Evolutionary conservation across 2,113 vertebrate genomes (phyloP).

Genomic region (Urocynchramus pylzowi): DNA sequence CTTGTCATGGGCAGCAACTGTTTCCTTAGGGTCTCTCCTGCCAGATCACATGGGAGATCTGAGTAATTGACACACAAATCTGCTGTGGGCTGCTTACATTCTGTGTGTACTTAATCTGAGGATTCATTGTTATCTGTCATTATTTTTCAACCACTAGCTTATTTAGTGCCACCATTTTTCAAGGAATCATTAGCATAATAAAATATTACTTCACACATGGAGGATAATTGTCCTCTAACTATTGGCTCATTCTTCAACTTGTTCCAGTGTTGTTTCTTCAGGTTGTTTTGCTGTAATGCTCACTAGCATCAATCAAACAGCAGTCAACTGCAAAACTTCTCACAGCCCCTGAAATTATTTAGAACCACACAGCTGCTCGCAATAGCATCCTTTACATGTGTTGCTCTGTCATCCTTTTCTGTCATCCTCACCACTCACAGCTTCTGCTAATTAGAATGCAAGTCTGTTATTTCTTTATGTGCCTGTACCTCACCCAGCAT

Average conservation of each 20-base stretch:
- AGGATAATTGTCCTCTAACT: background rate
- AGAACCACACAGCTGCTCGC: background rate
- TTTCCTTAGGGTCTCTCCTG: background rate
- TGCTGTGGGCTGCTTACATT: background rate
- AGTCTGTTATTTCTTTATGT: background rate
- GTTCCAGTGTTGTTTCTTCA: background rate
- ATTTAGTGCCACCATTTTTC: background rate
- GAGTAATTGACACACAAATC: background rate
- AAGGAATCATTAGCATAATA: background rate
- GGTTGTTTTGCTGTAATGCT: background rate
- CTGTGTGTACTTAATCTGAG: background rate
- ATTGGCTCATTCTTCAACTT: background rate
- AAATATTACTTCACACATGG: background rate
- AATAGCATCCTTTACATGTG: background rate
- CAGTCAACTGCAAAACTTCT: background rate
- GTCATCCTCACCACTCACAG: background rate
- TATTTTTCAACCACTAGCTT: background rate
- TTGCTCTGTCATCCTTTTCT: background rate
- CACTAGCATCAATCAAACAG: background rate
- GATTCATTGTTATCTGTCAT: background rate
- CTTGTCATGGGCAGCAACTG: background rate
- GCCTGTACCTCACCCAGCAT: background rate
- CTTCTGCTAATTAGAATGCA: background rate
- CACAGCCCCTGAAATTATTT: background rate
- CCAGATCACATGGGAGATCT: background rate